phyloP scores from a whole-genome alignment of 2,888 invertebrate genomes.

The Orchestes rusci region DNA sequence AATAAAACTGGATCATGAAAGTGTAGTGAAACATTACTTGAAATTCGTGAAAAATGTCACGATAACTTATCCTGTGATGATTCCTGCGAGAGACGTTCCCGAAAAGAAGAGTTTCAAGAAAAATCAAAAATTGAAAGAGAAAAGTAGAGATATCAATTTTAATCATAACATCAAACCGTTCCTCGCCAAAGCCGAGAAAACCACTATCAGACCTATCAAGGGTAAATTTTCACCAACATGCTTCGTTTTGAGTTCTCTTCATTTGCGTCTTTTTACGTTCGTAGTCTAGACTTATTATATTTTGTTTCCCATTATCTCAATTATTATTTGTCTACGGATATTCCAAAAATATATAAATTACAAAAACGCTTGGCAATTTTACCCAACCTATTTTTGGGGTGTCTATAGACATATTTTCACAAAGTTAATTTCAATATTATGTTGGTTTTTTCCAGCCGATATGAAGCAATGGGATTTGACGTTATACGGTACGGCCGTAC shows the following conservation, averaged over 20 bases:
- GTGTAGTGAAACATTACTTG: constrained; percentile 29
- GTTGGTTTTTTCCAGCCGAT: too few relatives aligned
- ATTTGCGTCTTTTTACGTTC: not conserved
- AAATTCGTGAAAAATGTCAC: constrained; percentile 41
- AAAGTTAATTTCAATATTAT: too few relatives aligned
- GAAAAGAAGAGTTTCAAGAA: constrained; percentile 39
- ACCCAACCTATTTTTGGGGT: too few relatives aligned
- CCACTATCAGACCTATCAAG: constrained; percentile 26
- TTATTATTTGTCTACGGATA: too few relatives aligned
- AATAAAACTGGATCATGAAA: constrained; percentile 35
- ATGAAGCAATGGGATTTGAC: constrained; percentile 75
- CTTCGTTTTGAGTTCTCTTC: not conserved
- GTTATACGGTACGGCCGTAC: constrained; percentile 68
- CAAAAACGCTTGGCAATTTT: too few relatives aligned
- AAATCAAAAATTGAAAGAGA: constrained; percentile 43
- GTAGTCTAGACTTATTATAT: too few relatives aligned
- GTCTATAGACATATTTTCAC: too few relatives aligned
- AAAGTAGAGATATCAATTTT: constrained; percentile 43
- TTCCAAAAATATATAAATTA: too few relatives aligned
- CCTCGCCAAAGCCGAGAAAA: constrained; percentile 34
- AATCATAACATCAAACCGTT: constrained; percentile 41
- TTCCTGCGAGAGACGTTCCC: constrained; percentile 43
- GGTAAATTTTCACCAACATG: constrained; percentile 24
- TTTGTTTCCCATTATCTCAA: too few relatives aligned
- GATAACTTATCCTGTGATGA: constrained; percentile 63